A percentile compares a stretch with the other conserved stretches of the same genome.
Conservation (phyloP, 2,113 vertebrate species). For the Phocoena phocoena region DNA sequence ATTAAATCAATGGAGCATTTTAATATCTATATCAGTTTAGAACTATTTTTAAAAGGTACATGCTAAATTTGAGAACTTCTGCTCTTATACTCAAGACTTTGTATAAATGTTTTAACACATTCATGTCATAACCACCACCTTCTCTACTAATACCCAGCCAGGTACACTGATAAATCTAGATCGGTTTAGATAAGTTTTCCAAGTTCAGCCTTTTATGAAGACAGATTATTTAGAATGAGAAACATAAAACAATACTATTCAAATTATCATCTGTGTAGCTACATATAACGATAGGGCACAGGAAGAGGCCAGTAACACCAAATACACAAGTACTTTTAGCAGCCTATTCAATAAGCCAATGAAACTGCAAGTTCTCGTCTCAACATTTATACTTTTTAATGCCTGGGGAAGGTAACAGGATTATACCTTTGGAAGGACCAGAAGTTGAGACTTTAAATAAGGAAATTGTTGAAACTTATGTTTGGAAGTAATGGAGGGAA, state of each 20-base stretch:
- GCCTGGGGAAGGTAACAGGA: background rate
- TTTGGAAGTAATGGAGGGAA: background rate
- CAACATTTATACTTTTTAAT: background rate
- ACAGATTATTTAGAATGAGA: background rate
- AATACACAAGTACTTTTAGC: background rate
- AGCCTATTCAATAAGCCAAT: conserved; percentile 11
- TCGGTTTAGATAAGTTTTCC: background rate
- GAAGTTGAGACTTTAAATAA: background rate
- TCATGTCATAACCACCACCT: background rate
- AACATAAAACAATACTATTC: background rate
- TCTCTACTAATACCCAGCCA: background rate
- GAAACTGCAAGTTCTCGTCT: background rate
- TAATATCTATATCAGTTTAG: background rate
- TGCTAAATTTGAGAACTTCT: background rate
- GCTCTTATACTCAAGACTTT: background rate
- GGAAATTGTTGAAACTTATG: background rate
- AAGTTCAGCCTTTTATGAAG: background rate
- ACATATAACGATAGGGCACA: background rate
- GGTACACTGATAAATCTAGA: background rate
- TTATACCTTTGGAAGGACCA: background rate
- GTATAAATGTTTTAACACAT: background rate
- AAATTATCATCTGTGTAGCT: background rate
- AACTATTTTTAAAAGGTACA: background rate
- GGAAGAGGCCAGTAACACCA: background rate
- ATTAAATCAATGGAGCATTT: conserved; percentile 35